A percentile compares a stretch with the other conserved stretches of the same genome.
Evolutionary conservation across 2,888 invertebrate species (phyloP).

Genomic region (Dascillus cervinus): DNA sequence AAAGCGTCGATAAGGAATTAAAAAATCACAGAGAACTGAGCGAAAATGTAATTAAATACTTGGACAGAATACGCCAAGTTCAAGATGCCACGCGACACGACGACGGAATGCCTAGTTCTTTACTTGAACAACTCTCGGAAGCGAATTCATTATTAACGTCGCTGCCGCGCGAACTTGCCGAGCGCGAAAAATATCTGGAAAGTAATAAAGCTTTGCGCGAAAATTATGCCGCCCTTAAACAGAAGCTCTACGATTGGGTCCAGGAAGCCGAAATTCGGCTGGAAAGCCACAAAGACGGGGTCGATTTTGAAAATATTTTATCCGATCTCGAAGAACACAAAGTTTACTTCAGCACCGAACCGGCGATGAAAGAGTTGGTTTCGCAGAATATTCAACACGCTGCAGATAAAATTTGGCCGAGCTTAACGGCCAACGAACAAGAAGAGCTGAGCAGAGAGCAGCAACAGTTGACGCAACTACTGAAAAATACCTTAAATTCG

Average conservation of each 20-base stretch:
- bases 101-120: constrained; percentile 69
- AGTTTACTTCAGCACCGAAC: constrained; percentile 74
- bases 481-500: constrained; percentile 75
- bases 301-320: constrained; percentile 80
- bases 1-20: constrained; percentile 75
- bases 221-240: constrained; percentile 67
- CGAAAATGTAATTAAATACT: constrained; percentile 59
- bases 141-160: constrained; percentile 70
- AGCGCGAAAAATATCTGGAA: constrained; percentile 71
- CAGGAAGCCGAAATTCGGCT: constrained; percentile 73
- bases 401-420: constrained; percentile 84
- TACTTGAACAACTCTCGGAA: constrained; percentile 79
- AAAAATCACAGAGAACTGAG: constrained; percentile 64
- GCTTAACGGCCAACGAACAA: constrained; percentile 70
- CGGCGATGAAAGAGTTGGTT: constrained; percentile 69
- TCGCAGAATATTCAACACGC: constrained; percentile 75
- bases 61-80: constrained; percentile 62
- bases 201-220: constrained; percentile 69
- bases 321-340: constrained; percentile 82
- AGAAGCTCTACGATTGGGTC: constrained; percentile 76
- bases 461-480: constrained; percentile 69
- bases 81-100: constrained; percentile 66
- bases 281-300: constrained; percentile 71
- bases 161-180: constrained; percentile 71
- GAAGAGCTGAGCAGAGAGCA: constrained; percentile 76